Base-by-base conservation (phyloP, 2,797 vertebrate species). In the Pogonophryne albipinna region DNA sequence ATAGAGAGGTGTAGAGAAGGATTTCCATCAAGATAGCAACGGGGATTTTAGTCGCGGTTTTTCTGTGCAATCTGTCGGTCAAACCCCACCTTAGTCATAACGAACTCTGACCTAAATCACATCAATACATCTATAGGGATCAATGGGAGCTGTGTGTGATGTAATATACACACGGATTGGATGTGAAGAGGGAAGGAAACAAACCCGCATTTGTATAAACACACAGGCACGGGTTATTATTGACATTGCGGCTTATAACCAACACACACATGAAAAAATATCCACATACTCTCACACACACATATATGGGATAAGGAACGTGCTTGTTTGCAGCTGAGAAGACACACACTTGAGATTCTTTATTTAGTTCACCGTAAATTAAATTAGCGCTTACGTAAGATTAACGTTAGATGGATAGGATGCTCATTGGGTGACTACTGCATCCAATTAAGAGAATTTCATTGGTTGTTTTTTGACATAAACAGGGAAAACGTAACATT, bases 111-210 rank as follows among this genome's bases (percentile, higher is more conserved):
- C 92, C 90, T 78, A 84, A 80, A 92, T 91, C 71, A 74, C 47
- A 56, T 93, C 93, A 92, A 92, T 94, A 94, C 81, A 93, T 93
- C 93, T 53, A 92, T 93, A 60, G 59, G 15, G 71, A 90, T 94
- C 88, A 85, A 90, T 92, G 78, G 59, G 41, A 17, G 75, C 66
- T 80, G 55, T 87, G 80, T 85, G 90, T 87, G 88, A 91, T 65
- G 87, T 85, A 90, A 88, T 85, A 81, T 76, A 66, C 27, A 8
- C 41, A 85, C 66, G 72, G 81, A 84, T 23, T 80, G 78, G 77
- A 89, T 70, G 75, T 60, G 74, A 81, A 57, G 69, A 79, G 50
- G 79, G 72, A 88, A 78, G 82, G 71, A 91, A 89, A 89, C 78
- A 84, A 87, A 87, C 76, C 61, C 13, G 15, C 66, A 56, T 84